Percentiles rank a stretch among this genome's conserved stretches.
Conservation (phyloP, 2,113 vertebrate species). For the Ranitomeya imitator region DNA sequence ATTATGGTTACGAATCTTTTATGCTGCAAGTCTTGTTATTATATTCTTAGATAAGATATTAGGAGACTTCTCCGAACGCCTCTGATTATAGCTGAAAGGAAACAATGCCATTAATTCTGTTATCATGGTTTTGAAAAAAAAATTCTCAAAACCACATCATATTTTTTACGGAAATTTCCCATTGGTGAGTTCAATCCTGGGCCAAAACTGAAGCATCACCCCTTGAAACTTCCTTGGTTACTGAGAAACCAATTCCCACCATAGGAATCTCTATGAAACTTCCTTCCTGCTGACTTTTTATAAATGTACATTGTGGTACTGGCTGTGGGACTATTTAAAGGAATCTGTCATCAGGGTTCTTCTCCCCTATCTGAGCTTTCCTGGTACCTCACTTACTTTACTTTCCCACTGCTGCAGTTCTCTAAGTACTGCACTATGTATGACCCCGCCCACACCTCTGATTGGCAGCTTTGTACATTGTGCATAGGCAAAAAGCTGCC, state of each 20-base stretch:
- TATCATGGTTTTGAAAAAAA: background rate
- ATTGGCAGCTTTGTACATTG: no score
- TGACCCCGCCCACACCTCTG: no score
- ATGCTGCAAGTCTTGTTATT: background rate
- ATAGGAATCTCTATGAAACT: background rate
- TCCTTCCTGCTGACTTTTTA: background rate
- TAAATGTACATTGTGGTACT: background rate
- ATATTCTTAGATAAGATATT: slow-evolving; percentile 7
- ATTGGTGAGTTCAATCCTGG: background rate
- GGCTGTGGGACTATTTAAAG: no score
- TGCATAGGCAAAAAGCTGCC: no score
- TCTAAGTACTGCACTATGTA: no score
- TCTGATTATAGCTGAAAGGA: background rate
- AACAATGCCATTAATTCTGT: background rate
- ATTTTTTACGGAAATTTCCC: background rate
- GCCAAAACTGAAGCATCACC: background rate
- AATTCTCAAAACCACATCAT: background rate
- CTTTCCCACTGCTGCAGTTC: no score
- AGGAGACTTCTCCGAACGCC: background rate
- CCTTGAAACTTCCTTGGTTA: background rate
- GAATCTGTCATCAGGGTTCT: no score
- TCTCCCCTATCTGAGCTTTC: no score
- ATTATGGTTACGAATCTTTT: background rate
- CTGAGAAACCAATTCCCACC: background rate
- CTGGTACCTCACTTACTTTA: no score